phyloP scores from a whole-genome alignment of 2,113 vertebrate species.

The Vimba vimba region DNA sequence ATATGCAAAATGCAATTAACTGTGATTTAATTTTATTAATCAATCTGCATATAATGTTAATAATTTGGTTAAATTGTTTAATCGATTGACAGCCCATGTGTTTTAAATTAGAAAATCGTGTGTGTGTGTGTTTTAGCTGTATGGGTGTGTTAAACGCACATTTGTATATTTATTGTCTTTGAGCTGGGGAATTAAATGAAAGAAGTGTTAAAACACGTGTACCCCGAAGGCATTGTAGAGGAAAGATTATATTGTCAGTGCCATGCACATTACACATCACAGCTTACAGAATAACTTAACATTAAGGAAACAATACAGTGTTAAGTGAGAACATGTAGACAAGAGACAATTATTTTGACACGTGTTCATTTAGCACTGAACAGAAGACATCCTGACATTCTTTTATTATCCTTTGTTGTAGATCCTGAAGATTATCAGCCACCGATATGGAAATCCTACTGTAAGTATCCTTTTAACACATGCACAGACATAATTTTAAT shows the following conservation, averaged over 20 bases:
- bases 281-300: slow-evolving; percentile 27
- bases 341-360: slow-evolving; percentile 2
- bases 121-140: slow-evolving; percentile 1
- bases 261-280: slow-evolving; percentile 4
- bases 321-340: slow-evolving; percentile 15
- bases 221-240: slow-evolving; percentile 36
- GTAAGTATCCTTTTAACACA: slow-evolving; percentile 80
- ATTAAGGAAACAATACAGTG: slow-evolving; percentile 36
- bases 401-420: slow-evolving; percentile 70
- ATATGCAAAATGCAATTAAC: background rate
- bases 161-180: slow-evolving; percentile 62
- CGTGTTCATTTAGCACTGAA: background rate
- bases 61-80: background rate
- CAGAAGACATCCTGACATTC: background rate
- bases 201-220: slow-evolving; percentile 52
- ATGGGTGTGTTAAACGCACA: slow-evolving; percentile 5
- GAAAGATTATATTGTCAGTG: slow-evolving; percentile 1
- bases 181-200: slow-evolving; percentile 51
- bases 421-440: slow-evolving; percentile 98
- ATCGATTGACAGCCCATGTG: background rate
- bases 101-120: background rate
- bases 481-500: background rate
- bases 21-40: background rate
- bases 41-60: background rate
- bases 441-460: slow-evolving; percentile 99